Conservation (phyloP, 2,797 vertebrate genomes). For the Apogon hyalosoma region DNA sequence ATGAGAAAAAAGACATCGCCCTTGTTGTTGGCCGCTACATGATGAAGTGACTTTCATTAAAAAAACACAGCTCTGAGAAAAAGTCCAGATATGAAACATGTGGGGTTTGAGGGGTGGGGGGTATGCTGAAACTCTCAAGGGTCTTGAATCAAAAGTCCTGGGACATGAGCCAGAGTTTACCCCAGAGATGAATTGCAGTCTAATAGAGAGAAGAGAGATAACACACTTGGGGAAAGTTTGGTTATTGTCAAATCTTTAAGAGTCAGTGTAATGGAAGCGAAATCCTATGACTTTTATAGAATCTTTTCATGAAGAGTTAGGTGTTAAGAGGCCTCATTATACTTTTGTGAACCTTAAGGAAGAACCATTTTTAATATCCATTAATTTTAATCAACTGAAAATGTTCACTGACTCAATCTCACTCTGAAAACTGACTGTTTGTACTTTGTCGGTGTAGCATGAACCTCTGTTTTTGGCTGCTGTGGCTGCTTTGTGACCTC, state of each 20-base stretch:
- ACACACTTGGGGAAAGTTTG: conserved; percentile 13
- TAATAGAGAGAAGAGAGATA: conserved; percentile 20
- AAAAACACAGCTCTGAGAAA: conserved; percentile 47
- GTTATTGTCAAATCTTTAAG: conserved; percentile 11
- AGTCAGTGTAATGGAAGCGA: not conserved
- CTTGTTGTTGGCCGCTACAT: conserved; percentile 29
- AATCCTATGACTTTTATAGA: conserved; percentile 1
- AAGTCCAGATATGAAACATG: conserved; percentile 27
- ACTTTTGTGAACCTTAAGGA: not conserved
- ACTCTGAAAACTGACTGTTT: not conserved
- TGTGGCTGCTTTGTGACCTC: no score
- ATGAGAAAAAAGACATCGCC: conserved; percentile 43
- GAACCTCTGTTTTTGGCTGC: not conserved
- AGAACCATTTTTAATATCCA: no score
- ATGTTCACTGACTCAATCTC: not conserved
- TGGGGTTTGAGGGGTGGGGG: conserved; percentile 14
- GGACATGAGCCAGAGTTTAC: conserved; percentile 44
- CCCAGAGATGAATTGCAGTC: conserved; percentile 22
- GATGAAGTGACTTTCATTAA: conserved; percentile 46
- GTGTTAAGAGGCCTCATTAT: not conserved
- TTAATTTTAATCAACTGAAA: not conserved
- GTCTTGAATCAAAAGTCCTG: conserved; percentile 54
- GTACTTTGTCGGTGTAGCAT: not conserved
- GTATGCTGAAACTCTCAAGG: conserved; percentile 43
- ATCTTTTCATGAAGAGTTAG: not conserved